Evolutionary conservation across 2,888 invertebrate species (phyloP), one percentile per base, ranked within the genome.

Genomic region (Phyllotreta striolata): DNA sequence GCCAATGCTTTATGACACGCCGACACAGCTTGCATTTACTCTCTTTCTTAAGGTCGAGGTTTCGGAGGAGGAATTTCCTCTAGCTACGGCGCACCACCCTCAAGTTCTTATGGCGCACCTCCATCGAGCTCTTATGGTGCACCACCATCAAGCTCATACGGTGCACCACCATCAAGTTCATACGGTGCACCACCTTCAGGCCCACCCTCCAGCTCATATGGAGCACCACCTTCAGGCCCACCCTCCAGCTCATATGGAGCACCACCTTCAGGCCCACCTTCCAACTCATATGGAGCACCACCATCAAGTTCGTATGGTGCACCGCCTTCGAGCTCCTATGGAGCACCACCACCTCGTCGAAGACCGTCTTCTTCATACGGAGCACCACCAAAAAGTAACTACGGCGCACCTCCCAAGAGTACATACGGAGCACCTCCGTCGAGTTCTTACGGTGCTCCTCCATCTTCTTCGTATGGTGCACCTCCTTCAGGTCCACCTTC

Each of bases 281-380:
- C 74, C 7, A 69, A 70, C 37, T 69, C 68, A 13, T 79, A 79
- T 39, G 81, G 80, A 12, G 78, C 73, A 8, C 77, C 77, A 37
- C 63, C 54, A 7, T 82, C 83, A 43, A 80, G 76, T 0, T 80
- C 81, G 6, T 83, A 83, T 55, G 82, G 84, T 24, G 80, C 78
- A 6, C 80, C 81, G 4, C 73, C 75, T n/a, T 73, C 82, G 80
- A 13, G 77, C 76, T 10, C 74, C 51, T 81, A 74, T 64, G 81
- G 77, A 63, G 75, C 76, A 57, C 74, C 74, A 9, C 63, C 70
- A 34, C 34, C 54, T 24, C 24, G 24, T 47, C 37, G 71, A n/a
- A 66, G 69, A 13, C 80, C 81, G 0, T 84, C 78, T 0, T 76
- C 80, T 55, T 77, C 74, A 59, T 84, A 84, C 68, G 83, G 82